These are phyloP conservation scores for Macrophya alboannulata DNA, from an alignment of 2,888 invertebrate genomes.

Conservation along the genomic window DNA sequence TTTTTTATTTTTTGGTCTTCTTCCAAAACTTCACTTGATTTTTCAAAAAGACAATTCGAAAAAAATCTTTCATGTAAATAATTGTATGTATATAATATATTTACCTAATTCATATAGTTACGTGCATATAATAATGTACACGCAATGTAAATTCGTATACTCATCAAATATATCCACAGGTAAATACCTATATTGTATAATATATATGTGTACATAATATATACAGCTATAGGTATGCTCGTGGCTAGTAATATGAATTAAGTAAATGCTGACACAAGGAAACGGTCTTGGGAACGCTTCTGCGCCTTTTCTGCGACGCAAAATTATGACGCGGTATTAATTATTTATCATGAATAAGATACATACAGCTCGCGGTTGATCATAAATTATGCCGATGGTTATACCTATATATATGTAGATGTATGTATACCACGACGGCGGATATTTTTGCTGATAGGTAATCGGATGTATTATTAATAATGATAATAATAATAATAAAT, in stretches of 20 bases:
- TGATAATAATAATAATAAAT: neutral
- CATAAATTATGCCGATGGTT: neutral
- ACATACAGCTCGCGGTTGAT: neutral
- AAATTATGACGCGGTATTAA: slow-evolving; percentile 27
- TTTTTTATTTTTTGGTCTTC: too few species aligned
- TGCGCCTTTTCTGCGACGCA: neutral
- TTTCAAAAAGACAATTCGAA: too few species aligned
- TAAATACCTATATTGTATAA: neutral
- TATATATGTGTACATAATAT: neutral
- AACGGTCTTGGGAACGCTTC: neutral
- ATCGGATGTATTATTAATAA: too few species aligned
- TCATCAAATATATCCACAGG: neutral
- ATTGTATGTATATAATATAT: neutral
- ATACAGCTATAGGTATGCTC: neutral
- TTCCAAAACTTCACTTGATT: too few species aligned
- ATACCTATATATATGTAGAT: neutral
- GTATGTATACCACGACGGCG: neutral
- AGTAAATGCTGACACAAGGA: slow-evolving; percentile 17
- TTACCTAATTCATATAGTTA: neutral
- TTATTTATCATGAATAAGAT: slow-evolving; percentile 11
- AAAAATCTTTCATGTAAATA: too few species aligned
- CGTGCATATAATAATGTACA: neutral
- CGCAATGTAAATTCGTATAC: neutral
- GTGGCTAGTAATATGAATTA: neutral
- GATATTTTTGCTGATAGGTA: neutral